These are phyloP conservation scores for Eulacestoma nigropectus DNA, from an alignment of 2,113 vertebrate species.

Conservation along the genomic window DNA sequence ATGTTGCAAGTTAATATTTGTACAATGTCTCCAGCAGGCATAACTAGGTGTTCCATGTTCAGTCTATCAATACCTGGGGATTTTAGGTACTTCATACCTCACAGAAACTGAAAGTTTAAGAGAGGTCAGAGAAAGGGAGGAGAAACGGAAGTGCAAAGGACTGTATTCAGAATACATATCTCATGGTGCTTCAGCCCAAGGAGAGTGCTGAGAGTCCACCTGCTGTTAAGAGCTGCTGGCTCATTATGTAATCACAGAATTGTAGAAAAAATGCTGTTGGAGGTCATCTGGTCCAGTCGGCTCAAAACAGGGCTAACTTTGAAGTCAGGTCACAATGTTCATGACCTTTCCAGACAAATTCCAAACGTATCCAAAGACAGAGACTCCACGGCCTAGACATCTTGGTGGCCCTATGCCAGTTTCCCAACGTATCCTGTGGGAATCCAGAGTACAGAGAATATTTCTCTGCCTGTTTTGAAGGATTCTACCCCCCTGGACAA, in stretches of 20 bases:
- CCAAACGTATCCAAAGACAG: neutral
- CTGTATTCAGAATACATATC: neutral
- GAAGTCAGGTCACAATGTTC: neutral
- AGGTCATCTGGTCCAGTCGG: neutral
- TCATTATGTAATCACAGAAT: neutral
- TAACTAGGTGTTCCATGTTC: neutral
- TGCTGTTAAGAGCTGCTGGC: neutral
- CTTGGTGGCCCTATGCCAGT: neutral
- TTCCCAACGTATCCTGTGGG: too few relatives aligned
- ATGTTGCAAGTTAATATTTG: neutral
- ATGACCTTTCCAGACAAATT: neutral
- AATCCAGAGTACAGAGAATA: too few relatives aligned
- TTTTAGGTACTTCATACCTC: neutral
- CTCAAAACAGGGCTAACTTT: neutral
- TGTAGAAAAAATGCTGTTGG: neutral
- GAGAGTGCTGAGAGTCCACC: neutral
- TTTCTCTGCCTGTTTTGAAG: too few relatives aligned
- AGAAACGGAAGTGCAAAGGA: neutral
- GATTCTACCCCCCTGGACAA: too few relatives aligned
- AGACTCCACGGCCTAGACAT: neutral
- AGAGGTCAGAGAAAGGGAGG: neutral
- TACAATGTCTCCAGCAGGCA: neutral
- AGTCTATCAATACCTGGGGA: neutral
- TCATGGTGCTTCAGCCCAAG: neutral
- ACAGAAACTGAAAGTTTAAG: neutral